phyloP scores from a whole-genome alignment of 2,113 vertebrate species.

The Gallinago media region DNA sequence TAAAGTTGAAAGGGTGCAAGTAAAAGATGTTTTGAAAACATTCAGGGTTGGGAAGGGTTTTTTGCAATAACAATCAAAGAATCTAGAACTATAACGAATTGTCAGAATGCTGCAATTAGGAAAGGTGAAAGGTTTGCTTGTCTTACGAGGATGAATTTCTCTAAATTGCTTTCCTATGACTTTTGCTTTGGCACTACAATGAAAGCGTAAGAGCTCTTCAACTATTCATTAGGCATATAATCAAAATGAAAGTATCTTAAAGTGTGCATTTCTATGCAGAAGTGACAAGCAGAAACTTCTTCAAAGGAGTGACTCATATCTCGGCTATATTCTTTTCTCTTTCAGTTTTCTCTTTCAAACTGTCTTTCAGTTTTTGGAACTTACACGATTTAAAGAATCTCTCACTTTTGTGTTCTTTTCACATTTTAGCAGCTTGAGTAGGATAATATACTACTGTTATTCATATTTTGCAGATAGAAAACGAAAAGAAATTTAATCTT shows the following conservation, averaged over 20 bases:
- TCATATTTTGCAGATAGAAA: neutral
- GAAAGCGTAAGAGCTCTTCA: neutral
- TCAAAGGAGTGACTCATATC: neutral
- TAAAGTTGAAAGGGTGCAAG: conserved; percentile 34
- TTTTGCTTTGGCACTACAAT: neutral
- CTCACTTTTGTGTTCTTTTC: neutral
- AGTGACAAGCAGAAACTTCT: neutral
- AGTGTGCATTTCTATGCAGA: neutral
- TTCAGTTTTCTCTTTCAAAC: too few species aligned
- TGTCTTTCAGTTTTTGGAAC: neutral
- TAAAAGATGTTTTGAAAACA: conserved; percentile 19
- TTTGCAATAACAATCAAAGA: neutral
- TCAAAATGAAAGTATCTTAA: neutral
- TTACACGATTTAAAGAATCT: neutral
- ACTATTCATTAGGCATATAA: neutral
- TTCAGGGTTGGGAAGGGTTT: neutral
- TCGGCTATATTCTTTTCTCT: neutral
- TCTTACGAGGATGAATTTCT: neutral
- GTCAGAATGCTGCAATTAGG: neutral
- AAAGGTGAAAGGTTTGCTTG: neutral
- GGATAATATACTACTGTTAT: neutral
- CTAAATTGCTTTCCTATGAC: neutral
- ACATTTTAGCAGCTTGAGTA: neutral
- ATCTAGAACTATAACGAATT: neutral
- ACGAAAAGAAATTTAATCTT: neutral